phyloP scores from a whole-genome alignment of 2,888 invertebrate genomes.

The Gastrophysa polygoni region DNA sequence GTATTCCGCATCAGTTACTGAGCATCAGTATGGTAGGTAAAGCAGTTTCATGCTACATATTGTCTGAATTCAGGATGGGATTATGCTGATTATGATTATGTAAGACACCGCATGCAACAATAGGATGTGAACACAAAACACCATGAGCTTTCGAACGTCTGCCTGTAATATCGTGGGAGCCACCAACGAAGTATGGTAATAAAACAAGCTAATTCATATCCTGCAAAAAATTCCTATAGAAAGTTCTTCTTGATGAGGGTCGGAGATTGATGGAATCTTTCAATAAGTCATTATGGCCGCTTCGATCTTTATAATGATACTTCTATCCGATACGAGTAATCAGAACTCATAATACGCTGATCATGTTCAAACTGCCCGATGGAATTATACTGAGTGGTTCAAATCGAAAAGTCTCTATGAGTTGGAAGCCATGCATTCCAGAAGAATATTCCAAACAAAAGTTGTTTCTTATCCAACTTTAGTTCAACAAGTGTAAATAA shows the following conservation, averaged over 20 bases:
- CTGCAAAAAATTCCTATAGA: conserved; percentile 14
- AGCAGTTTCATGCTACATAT: background rate
- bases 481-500: too few relatives aligned
- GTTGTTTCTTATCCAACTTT: too few relatives aligned
- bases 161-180: conserved; percentile 32
- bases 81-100: background rate
- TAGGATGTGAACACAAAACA: conserved; percentile 14
- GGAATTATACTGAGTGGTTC: too few relatives aligned
- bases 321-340: background rate
- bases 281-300: too few relatives aligned
- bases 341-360: background rate
- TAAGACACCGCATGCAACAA: background rate
- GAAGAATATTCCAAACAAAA: too few relatives aligned
- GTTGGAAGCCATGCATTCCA: too few relatives aligned
- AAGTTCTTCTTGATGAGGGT: conserved; percentile 4
- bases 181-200: conserved; percentile 21
- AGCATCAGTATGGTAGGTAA: background rate
- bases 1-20: background rate
- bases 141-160: background rate
- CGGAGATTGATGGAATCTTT: background rate
- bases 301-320: too few relatives aligned
- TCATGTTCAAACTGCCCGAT: too few relatives aligned
- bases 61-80: background rate
- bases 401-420: too few relatives aligned
- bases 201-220: conserved; percentile 13